Conservation (phyloP, 2,888 invertebrate genomes). For the Epistrophe grossulariae region DNA sequence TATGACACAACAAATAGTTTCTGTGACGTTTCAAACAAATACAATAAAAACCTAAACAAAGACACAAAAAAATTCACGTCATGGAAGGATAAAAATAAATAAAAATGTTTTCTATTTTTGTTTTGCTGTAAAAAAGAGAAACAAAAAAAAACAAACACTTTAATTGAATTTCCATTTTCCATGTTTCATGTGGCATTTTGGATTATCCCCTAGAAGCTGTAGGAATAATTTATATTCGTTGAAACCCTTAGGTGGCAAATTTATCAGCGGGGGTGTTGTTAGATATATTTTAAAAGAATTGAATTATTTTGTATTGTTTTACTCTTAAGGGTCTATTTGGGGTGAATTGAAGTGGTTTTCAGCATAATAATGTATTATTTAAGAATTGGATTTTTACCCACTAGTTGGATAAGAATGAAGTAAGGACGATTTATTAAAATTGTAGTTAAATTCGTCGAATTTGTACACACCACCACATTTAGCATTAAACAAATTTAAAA, state of each 20-base stretch:
- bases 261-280: neutral
- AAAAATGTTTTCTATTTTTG: neutral
- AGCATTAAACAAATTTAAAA: too few species aligned
- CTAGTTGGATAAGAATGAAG: too few species aligned
- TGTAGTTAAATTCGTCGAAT: too few species aligned
- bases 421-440: too few species aligned
- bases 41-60: neutral
- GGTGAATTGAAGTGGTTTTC: neutral
- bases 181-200: neutral
- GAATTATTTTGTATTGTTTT: neutral
- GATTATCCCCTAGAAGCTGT: neutral
- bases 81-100: slow-evolving; percentile 3
- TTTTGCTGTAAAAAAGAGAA: neutral
- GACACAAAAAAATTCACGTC: neutral
- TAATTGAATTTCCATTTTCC: neutral
- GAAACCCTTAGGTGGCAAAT: neutral
- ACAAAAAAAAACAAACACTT: neutral
- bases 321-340: neutral
- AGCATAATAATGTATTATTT: neutral
- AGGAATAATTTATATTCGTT: neutral
- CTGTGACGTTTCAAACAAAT: neutral
- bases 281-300: neutral
- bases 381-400: too few species aligned
- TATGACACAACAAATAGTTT: neutral
- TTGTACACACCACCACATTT: too few species aligned